phyloP scores from a whole-genome alignment of 1,140 invertebrate genomes.

The Anoplophora glabripennis region DNA sequence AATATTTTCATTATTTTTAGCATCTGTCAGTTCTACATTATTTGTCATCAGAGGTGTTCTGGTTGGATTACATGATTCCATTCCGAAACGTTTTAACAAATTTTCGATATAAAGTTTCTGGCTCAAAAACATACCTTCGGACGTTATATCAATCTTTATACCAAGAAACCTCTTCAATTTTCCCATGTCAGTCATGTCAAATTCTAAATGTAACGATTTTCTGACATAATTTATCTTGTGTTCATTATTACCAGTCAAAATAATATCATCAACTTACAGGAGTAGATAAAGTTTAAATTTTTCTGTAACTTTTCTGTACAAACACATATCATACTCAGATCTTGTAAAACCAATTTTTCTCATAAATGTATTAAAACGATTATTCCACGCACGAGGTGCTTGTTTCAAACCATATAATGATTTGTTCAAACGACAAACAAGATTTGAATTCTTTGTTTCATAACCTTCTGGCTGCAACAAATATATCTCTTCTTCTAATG shows the following conservation, averaged over 20 bases:
- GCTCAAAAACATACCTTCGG: constrained; percentile 8
- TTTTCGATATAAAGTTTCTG: constrained; percentile 11
- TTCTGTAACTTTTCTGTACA: constrained; percentile 5
- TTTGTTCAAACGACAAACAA: constrained; percentile 15
- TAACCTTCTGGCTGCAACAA: constrained; percentile 18
- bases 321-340: constrained; percentile 12
- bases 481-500: constrained; percentile 9
- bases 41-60: constrained; percentile 1
- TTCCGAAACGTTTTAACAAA: constrained; percentile 7
- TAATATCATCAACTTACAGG: constrained; percentile 19
- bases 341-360: not conserved
- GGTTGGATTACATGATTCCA: constrained; percentile 12
- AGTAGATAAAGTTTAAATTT: constrained; percentile 9
- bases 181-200: constrained; percentile 7
- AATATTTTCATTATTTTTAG: not conserved
- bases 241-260: constrained; percentile 11
- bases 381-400: not conserved
- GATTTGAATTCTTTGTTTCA: constrained; percentile 1
- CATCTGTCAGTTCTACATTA: not conserved
- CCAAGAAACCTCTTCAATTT: constrained; percentile 11
- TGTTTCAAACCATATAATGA: constrained; percentile 16
- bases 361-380: not conserved
- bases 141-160: constrained; percentile 10
- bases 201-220: constrained; percentile 1
- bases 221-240: constrained; percentile 8